phyloP scores from a whole-genome alignment of 2,888 invertebrate genomes.

The Oxystoma pomonae region DNA sequence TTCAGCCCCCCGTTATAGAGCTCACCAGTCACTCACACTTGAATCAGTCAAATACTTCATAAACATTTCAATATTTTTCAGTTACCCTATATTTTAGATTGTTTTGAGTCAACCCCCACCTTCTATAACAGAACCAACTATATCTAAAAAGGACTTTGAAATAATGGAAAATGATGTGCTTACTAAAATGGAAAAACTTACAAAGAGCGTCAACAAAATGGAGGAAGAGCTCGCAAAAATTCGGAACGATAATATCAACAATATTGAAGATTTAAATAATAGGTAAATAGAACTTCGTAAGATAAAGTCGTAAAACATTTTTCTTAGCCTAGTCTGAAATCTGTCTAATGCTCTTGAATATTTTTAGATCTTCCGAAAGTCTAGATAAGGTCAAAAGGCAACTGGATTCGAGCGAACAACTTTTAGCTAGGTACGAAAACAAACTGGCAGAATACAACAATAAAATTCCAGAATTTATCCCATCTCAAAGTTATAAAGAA shows the following conservation, averaged over 20 bases:
- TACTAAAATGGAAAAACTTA: conserved; percentile 40
- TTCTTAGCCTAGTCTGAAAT: too few species aligned
- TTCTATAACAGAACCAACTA: conserved; percentile 30
- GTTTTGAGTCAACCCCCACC: conserved; percentile 29
- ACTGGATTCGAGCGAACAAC: conserved; percentile 51
- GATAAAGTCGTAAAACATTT: too few species aligned
- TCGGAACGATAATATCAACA: conserved; percentile 44
- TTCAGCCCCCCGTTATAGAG: too few species aligned
- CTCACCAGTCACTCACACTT: too few species aligned
- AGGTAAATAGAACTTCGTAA: conserved; percentile 26
- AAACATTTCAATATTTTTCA: too few species aligned
- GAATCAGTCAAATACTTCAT: too few species aligned
- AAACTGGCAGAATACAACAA: conserved; percentile 52
- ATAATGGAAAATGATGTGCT: conserved; percentile 35
- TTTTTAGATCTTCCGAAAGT: conserved; percentile 44
- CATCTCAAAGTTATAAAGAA: conserved; percentile 29
- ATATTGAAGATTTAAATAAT: conserved; percentile 47
- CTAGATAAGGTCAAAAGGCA: conserved; percentile 48
- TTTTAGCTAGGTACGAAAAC: conserved; percentile 55
- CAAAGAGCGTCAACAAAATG: conserved; percentile 34
- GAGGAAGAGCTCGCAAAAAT: conserved; percentile 40
- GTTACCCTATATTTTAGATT: conserved; percentile 26
- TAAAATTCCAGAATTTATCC: conserved; percentile 33
- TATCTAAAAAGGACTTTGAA: conserved; percentile 38
- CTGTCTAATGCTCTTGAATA: too few species aligned